Conservation (phyloP, 2,888 invertebrate species). For the Apodemia duryi region DNA sequence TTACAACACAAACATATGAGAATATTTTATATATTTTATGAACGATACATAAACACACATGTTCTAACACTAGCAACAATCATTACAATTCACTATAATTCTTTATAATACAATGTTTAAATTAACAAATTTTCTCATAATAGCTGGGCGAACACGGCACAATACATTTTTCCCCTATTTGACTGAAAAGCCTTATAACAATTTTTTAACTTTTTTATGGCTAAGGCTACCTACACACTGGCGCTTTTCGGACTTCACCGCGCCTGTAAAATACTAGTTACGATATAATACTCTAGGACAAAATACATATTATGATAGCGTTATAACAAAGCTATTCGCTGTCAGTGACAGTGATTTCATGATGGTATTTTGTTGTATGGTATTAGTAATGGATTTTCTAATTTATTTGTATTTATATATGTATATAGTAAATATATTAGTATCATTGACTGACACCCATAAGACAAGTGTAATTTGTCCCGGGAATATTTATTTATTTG, state of each 20-base stretch:
- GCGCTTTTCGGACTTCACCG: neutral
- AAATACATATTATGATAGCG: too few species aligned
- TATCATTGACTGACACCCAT: too few species aligned
- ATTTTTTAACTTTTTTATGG: neutral
- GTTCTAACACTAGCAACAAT: constrained; percentile 9
- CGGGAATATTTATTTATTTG: too few species aligned
- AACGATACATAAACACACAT: neutral
- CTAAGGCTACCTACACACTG: neutral
- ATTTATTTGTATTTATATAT: too few species aligned
- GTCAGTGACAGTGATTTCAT: too few species aligned
- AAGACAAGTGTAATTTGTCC: too few species aligned
- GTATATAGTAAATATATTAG: too few species aligned
- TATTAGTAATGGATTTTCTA: too few species aligned
- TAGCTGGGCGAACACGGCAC: neutral
- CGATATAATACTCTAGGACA: too few species aligned
- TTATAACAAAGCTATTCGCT: too few species aligned
- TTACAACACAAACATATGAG: constrained; percentile 5
- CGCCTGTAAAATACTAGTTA: too few species aligned
- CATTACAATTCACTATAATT: constrained; percentile 6
- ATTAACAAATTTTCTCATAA: neutral
- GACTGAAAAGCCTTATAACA: neutral
- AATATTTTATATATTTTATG: constrained; percentile 7
- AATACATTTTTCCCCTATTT: neutral
- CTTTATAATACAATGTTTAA: neutral
- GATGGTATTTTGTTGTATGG: too few species aligned